phyloP scores from a whole-genome alignment of 1,140 invertebrate species.

The Polypedilum vanderplanki region DNA sequence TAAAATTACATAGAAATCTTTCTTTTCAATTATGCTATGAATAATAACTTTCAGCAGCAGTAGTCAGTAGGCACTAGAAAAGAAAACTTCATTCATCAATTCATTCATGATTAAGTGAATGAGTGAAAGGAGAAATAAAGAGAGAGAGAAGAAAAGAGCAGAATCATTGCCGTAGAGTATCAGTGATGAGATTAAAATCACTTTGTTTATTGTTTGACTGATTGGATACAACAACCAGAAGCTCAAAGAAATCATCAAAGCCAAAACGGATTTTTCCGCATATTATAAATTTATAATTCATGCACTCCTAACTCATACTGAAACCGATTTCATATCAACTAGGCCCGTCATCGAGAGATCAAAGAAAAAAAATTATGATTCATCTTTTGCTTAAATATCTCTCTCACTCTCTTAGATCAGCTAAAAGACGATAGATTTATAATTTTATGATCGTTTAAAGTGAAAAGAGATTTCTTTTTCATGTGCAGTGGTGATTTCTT shows the following conservation, averaged over 20 bases:
- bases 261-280: conserved; percentile 21
- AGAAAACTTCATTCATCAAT: background rate
- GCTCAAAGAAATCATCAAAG: conserved; percentile 21
- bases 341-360: background rate
- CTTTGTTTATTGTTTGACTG: conserved; percentile 23
- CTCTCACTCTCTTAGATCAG: background rate
- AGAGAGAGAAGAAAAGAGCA: background rate
- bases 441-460: background rate
- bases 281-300: background rate
- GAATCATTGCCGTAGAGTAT: background rate
- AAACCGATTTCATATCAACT: conserved; percentile 7
- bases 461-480: conserved; percentile 1
- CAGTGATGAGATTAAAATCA: conserved; percentile 24
- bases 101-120: background rate
- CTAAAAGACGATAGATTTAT: conserved; percentile 18
- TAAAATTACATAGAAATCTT: background rate
- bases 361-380: conserved; percentile 16
- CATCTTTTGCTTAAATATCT: conserved; percentile 2
- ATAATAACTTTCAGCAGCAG: background rate
- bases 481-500: background rate
- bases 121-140: background rate
- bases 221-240: conserved; percentile 23
- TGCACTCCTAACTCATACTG: background rate
- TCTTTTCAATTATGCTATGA: background rate
- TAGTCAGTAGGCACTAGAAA: background rate